A percentile compares a stretch with the other conserved stretches of the same genome.
Conservation (phyloP, 30 jellyfish, hydroid and myxozoan genomes). For the Aurelia aurita complex sp. Pacific region DNA sequence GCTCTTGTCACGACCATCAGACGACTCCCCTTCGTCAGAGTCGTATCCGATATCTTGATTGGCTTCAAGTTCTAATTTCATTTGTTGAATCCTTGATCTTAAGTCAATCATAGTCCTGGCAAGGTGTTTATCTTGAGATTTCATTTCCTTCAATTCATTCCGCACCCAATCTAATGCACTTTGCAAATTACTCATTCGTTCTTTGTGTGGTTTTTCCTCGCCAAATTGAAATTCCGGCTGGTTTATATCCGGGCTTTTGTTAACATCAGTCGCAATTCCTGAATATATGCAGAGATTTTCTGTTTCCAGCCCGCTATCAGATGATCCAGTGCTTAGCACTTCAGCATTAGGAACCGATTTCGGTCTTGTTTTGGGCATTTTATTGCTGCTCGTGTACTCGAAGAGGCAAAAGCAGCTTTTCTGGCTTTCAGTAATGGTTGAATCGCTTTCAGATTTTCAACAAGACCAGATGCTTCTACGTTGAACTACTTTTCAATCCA, state of each 20-base stretch:
- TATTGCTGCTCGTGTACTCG: neutral
- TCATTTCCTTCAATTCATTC: conserved; percentile 65
- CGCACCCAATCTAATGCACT: conserved; percentile 78
- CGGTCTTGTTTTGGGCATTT: conserved; percentile 41
- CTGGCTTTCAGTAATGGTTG: too few species aligned
- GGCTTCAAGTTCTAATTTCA: conserved; percentile 51
- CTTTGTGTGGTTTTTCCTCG: conserved; percentile 41
- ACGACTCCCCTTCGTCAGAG: conserved; percentile 54
- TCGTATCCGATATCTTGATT: conserved; percentile 66
- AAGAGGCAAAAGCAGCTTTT: too few species aligned
- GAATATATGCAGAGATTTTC: conserved; percentile 22
- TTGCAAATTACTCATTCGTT: conserved; percentile 58
- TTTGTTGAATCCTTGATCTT: conserved; percentile 65
- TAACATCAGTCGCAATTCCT: conserved; percentile 5
- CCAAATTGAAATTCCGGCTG: conserved; percentile 55
- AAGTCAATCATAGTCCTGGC: conserved; percentile 85
- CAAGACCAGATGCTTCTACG: too few species aligned
- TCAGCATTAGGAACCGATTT: conserved; percentile 58
- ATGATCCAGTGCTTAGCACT: conserved; percentile 59
- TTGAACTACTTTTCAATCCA: too few species aligned
- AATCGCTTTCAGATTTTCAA: too few species aligned
- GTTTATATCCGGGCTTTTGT: neutral
- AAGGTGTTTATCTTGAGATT: conserved; percentile 72
- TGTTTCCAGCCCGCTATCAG: conserved; percentile 75
- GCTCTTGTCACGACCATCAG: conserved; percentile 10